Evolutionary conservation across 2,797 vertebrate species (phyloP).

Genomic region (Smutsia temminckii): DNA sequence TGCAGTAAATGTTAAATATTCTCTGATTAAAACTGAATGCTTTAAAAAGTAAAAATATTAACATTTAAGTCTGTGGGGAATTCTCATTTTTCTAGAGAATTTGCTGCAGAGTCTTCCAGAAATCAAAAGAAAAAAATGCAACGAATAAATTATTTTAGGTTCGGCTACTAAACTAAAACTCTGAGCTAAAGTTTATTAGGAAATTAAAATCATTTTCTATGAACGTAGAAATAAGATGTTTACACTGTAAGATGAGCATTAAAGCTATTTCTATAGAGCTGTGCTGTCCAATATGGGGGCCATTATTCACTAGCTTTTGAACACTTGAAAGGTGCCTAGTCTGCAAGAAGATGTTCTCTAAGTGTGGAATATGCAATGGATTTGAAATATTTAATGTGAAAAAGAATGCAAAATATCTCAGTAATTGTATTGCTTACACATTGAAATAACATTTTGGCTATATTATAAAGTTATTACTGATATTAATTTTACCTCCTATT

Average conservation of each 20-base stretch:
- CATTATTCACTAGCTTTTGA: not conserved
- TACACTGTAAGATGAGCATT: not conserved
- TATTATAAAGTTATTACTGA: not conserved
- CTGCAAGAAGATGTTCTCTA: rapidly evolving
- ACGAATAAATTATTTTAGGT: not conserved
- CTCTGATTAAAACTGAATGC: not conserved
- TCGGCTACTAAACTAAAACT: not conserved
- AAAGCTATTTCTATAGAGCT: not conserved
- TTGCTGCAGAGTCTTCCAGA: not conserved
- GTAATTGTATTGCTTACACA: not conserved
- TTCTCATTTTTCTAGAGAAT: not conserved
- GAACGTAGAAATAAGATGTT: not conserved
- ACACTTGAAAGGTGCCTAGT: not conserved
- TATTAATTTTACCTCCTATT: not conserved
- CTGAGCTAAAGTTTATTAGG: not conserved
- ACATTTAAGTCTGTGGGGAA: not conserved
- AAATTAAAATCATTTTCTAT: not conserved
- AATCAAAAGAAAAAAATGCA: not conserved
- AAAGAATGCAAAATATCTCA: not conserved
- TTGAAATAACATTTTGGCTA: not conserved
- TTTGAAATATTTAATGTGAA: not conserved
- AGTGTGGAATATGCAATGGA: not conserved
- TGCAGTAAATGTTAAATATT: not conserved
- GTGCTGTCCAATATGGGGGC: not conserved
- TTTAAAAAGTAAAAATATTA: not conserved